These are phyloP conservation scores for Cygnus olor DNA, from an alignment of 2,797 vertebrate species.

Conservation along the genomic window DNA sequence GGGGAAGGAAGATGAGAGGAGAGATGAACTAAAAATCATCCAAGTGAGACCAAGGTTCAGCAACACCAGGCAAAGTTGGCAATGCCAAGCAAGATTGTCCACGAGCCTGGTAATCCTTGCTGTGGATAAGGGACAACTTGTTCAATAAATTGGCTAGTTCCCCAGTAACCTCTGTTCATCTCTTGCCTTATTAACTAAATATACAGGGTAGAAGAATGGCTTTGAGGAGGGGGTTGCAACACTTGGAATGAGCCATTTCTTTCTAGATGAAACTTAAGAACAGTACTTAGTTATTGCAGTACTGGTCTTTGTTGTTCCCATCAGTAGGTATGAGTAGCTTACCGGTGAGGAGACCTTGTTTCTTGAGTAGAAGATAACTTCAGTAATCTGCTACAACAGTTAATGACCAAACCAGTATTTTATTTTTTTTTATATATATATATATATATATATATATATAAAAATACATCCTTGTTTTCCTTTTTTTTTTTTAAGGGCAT, in stretches of 20 bases:
- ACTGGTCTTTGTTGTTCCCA: background rate
- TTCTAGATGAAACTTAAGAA: background rate
- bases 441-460: background rate
- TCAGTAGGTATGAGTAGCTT: background rate
- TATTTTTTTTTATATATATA: background rate
- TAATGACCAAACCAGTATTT: background rate
- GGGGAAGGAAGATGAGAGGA: background rate
- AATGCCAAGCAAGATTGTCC: background rate
- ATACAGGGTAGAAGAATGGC: background rate
- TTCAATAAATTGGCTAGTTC: background rate
- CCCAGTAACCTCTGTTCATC: background rate
- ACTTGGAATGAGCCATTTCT: background rate
- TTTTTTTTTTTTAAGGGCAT: background rate
- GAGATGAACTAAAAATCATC: background rate
- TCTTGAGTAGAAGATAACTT: background rate
- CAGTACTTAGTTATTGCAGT: background rate
- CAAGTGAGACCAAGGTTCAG: background rate
- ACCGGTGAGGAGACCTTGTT: background rate
- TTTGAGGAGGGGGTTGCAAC: background rate
- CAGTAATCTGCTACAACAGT: background rate
- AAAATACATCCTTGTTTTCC: too few relatives aligned
- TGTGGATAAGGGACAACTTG: background rate
- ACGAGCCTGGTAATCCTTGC: background rate
- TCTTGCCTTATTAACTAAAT: background rate
- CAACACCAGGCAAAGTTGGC: background rate